Evolutionary conservation across 1,140 invertebrate genomes (phyloP), one percentile per base, ranked within the genome.

Genomic region (Parasteatoda tepidariorum): DNA sequence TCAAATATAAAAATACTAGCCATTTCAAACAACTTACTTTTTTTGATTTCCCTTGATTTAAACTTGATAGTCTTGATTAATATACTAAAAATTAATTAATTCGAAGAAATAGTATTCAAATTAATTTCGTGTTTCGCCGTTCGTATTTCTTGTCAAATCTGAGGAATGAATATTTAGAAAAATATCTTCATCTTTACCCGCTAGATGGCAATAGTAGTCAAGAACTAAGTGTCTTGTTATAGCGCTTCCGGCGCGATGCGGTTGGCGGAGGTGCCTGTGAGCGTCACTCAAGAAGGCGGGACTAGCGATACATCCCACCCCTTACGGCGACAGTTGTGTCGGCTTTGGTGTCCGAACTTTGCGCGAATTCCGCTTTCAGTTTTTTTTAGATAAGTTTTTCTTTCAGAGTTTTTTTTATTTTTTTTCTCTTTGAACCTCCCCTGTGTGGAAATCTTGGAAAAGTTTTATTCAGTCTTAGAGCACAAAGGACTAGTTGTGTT

Each of bases 271-370:
- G 83, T 55, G 83, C 62, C 41, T 61, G n/a, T 22, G 22, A 59
- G 68, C 73, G 83, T 84, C 83, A 84, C 73, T 70, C 71, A 76
- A 59, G 38, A 71, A 84, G 83, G 83, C 83, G 83, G 83, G 83
- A 76, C 83, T 78, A 41, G 83, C 38, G 71, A 28, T 67, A 76
- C 33, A 82, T 82, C 78, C 83, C 83, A 74, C 71, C 83, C 73
- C 83, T 61, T 78, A 61, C 73, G 83, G 83, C 73, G 83, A 74
- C 64, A 84, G 30, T 78, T 75, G 64, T 84, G 83, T 74, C 83
- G 71, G 73, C 73, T 84, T 70, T 70, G 54, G 83, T 84, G 83
- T 78, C 70, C 66, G 67, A 71, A 82, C 66, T 82, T 79, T 61
- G 66, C 78, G 66, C 78, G 28, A 34, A 28, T 71, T 66, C 54